Evolutionary conservation across 2,888 invertebrate genomes (phyloP).

Genomic region (Odiellus spinosus): DNA sequence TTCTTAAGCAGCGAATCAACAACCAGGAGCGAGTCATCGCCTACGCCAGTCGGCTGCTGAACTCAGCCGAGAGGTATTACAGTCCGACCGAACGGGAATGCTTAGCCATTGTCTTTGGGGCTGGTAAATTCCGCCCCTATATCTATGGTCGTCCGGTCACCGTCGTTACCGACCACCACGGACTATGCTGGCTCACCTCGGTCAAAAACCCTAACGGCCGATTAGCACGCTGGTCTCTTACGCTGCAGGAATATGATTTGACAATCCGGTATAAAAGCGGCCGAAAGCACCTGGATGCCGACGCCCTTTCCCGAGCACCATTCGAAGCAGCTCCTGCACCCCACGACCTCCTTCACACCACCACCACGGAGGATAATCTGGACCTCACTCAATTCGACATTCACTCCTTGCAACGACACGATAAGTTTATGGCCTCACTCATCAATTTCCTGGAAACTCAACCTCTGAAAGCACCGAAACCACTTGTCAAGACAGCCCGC

Average conservation of each 20-base stretch:
- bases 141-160: too few species aligned
- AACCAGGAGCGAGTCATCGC: not conserved
- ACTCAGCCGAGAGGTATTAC: not conserved
- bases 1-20: too few species aligned
- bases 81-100: not conserved
- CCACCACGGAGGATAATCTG: too few species aligned
- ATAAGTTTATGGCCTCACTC: too few species aligned
- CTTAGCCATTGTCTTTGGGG: not conserved
- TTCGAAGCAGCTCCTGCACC: constrained; percentile 21
- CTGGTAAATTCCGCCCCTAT: too few species aligned
- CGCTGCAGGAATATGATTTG: constrained; percentile 3
- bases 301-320: not conserved
- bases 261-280: constrained; percentile 4
- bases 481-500: too few species aligned
- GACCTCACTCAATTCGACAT: too few species aligned
- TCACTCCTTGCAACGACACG: too few species aligned
- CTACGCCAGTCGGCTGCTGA: not conserved
- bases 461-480: too few species aligned
- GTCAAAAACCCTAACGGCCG: constrained; percentile 30
- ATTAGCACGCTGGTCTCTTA: constrained; percentile 32
- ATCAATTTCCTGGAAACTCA: too few species aligned
- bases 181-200: constrained; percentile 26
- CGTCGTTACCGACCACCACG: not conserved
- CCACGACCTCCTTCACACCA: constrained; percentile 23
- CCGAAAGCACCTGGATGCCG: not conserved